These are phyloP conservation scores for Danio jaintianensis DNA, from an alignment of 2,797 vertebrate species.

Conservation along the genomic window DNA sequence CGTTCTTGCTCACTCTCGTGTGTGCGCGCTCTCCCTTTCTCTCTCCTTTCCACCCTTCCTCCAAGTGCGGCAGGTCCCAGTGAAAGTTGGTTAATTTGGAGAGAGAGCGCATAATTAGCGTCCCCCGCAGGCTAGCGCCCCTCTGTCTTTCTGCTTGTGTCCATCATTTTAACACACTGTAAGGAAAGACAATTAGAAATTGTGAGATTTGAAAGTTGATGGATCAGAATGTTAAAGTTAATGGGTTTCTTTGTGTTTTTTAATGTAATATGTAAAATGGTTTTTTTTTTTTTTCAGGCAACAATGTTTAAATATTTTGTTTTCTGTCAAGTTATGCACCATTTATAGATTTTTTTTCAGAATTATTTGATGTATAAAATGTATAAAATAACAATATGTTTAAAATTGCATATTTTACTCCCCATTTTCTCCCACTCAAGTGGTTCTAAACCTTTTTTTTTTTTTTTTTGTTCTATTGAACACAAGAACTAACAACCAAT, in stretches of 20 bases:
- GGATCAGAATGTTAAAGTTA: neutral
- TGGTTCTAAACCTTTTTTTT: no score
- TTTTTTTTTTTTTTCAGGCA: neutral
- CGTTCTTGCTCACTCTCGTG: conserved; percentile 54
- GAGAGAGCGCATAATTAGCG: conserved; percentile 96
- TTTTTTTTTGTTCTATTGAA: no score
- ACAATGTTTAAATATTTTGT: no score
- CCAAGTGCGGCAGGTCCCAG: conserved; percentile 86
- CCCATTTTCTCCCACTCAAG: no score
- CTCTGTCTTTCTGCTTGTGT: conserved; percentile 74
- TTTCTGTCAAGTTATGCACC: no score
- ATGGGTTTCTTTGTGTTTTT: neutral
- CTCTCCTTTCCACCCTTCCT: conserved; percentile 70
- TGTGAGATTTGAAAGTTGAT: conserved; percentile 16
- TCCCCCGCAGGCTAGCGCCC: conserved; percentile 87
- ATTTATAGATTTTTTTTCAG: no score
- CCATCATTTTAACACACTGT: conserved; percentile 83
- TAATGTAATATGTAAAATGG: neutral
- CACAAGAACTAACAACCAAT: no score
- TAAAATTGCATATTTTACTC: no score
- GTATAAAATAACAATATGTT: no score
- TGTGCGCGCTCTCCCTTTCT: conserved; percentile 52
- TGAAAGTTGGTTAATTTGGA: conserved; percentile 97
- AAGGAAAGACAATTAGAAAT: conserved; percentile 30
- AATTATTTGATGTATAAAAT: no score